Evolutionary conservation across 2,888 invertebrate species (phyloP), one percentile per base, ranked within the genome.

Genomic region (Slavum lentiscoides): DNA sequence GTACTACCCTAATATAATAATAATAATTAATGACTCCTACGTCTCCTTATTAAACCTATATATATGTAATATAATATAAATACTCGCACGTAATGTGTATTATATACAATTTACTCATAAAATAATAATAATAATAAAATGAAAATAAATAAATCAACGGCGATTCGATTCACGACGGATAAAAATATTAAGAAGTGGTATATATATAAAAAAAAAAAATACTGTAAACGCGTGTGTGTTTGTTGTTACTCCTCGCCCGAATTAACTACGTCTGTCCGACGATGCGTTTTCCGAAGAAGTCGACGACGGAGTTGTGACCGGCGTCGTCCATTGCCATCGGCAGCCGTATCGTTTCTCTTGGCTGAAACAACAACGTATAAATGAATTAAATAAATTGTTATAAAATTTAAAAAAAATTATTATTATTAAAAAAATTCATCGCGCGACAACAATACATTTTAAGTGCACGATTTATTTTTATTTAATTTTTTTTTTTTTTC

Each of bases 301-400:
- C 7, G 76, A 69, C 17, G 43, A n/a, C 21, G 68, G 5, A 13
- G 62, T 53, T 2, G 90, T 89, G 86, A 90, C 90, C 9, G 84
- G 84, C 83, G 89, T 89, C 84, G 90, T 89, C 90, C 91, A 90
- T 87, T 88, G 89, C 90, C 90, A 91, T 74, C 90, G 90, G 85
- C 88, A 89, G 86, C 87, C 88, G 88, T 90, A 90, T 85, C 88
- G 88, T 86, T 90, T 90, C 75, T 83, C 84, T 85, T 91, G 89
- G 85, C 91, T 91, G 89, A 82, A 87, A 86, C 84, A 85, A 69
- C 61, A 59, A 49, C 15, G 49, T 11, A n/a, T n/a, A n/a, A n/a
- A n/a, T n/a, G n/a, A n/a, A n/a, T n/a, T n/a, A n/a, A n/a, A n/a
- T n/a, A n/a, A n/a, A n/a, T n/a, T n/a, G n/a, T n/a, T n/a, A n/a